Percentiles rank a stretch among this genome's conserved stretches.
Conservation (phyloP, 1,140 invertebrate species). For the Ostrea denselamellosa region DNA sequence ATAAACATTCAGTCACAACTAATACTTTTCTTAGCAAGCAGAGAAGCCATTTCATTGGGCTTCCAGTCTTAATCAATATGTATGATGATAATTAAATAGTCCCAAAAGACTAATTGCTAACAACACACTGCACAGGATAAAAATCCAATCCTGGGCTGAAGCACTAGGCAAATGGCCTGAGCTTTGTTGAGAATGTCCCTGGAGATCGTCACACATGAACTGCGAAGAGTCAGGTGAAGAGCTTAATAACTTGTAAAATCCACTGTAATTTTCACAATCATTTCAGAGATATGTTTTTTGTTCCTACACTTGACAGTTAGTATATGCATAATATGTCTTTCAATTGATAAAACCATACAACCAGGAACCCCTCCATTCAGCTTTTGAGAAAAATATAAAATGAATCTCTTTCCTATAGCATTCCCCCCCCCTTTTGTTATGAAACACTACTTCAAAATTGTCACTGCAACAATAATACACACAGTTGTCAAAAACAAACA, state of each 20-base stretch:
- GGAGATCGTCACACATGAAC: background rate
- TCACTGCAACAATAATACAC: no score
- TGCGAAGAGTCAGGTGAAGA: background rate
- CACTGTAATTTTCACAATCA: background rate
- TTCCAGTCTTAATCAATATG: background rate
- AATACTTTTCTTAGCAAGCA: background rate
- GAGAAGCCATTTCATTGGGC: background rate
- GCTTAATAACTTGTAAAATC: background rate
- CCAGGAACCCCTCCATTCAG: no score
- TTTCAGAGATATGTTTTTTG: background rate
- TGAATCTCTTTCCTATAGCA: no score
- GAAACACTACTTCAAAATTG: no score
- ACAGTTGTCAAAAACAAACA: no score
- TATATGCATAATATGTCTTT: no score
- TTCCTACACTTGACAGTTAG: no score
- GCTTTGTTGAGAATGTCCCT: background rate
- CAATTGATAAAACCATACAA: no score
- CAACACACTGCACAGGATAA: background rate
- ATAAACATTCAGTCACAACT: background rate
- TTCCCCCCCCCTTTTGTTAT: no score
- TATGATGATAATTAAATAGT: constrained; percentile 2
- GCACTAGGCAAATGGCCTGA: background rate
- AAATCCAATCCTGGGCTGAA: background rate
- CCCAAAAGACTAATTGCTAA: constrained; percentile 9
- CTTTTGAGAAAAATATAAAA: no score